A percentile compares a stretch with the other conserved stretches of the same genome.
Evolutionary conservation across 2,113 vertebrate species (phyloP).

Genomic region (Reinhardtius hippoglossoides): DNA sequence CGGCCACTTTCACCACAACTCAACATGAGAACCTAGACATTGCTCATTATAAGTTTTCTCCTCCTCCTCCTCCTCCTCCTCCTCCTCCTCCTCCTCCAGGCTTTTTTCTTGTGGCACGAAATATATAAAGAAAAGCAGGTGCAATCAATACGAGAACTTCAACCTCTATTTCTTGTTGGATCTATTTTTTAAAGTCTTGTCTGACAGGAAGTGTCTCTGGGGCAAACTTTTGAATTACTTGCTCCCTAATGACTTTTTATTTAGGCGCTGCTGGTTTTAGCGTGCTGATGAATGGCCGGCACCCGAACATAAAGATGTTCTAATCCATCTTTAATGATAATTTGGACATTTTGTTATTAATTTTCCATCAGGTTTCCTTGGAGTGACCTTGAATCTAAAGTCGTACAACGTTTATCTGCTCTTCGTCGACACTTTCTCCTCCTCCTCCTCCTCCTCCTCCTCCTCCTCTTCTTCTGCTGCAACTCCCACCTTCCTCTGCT

Average conservation of each 20-base stretch:
- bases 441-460: not conserved
- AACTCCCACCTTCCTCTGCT: not conserved
- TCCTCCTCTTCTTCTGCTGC: not conserved
- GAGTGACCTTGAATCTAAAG: conserved; percentile 44
- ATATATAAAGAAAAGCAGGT: conserved; percentile 6
- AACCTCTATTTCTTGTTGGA: conserved; percentile 3
- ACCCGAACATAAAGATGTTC: conserved; percentile 36
- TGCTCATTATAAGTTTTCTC: too few species aligned
- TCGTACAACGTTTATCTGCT: not conserved
- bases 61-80: too few species aligned
- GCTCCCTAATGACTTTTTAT: conserved; percentile 38
- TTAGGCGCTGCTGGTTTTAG: conserved; percentile 3
- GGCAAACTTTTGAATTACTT: conserved; percentile 37
- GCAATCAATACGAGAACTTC: conserved; percentile 24
- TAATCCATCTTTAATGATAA: conserved; percentile 64
- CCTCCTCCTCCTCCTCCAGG: too few species aligned
- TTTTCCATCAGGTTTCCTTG: conserved; percentile 46
- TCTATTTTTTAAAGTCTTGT: conserved; percentile 15
- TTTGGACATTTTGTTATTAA: conserved; percentile 51
- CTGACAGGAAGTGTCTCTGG: conserved; percentile 29
- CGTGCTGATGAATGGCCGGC: conserved; percentile 34
- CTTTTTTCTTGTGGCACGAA: not conserved
- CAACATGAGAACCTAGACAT: not conserved
- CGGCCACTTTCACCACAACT: too few species aligned
- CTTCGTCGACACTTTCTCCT: not conserved